Conservation (phyloP, 2,888 invertebrate genomes). For the Carabus problematicus region DNA sequence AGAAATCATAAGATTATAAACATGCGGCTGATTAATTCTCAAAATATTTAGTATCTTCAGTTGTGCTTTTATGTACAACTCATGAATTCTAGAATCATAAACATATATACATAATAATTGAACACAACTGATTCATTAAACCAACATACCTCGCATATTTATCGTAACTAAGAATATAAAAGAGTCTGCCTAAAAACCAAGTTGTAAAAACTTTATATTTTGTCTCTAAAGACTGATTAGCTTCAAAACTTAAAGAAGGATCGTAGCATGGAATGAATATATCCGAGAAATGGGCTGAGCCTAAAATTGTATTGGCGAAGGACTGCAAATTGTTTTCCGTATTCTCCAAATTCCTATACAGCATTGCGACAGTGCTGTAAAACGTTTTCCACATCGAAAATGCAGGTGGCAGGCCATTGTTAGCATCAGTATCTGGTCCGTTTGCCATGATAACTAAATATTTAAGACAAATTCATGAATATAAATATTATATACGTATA, state of each 20-base stretch:
- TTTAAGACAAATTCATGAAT: neutral
- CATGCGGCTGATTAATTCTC: slow-evolving; percentile 61
- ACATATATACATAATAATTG: slow-evolving; percentile 46
- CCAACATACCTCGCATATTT: slow-evolving; percentile 59
- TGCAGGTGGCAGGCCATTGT: slow-evolving; percentile 47
- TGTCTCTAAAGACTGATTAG: slow-evolving; percentile 57
- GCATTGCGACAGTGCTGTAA: slow-evolving; percentile 66
- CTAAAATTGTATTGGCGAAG: slow-evolving; percentile 66
- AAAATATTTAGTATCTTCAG: slow-evolving; percentile 64
- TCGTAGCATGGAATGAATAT: slow-evolving; percentile 64
- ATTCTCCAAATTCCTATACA: slow-evolving; percentile 66
- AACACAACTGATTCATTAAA: slow-evolving; percentile 45
- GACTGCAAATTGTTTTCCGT: slow-evolving; percentile 65
- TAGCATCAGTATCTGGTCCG: neutral
- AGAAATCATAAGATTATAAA: slow-evolving; percentile 60
- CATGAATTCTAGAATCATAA: slow-evolving; percentile 61
- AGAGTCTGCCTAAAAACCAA: slow-evolving; percentile 73
- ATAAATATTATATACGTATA: neutral
- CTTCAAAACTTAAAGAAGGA: slow-evolving; percentile 59
- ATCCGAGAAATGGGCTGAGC: slow-evolving; percentile 65
- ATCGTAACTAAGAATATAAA: slow-evolving; percentile 67
- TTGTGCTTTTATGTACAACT: slow-evolving; percentile 64
- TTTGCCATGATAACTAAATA: slow-evolving; percentile 10
- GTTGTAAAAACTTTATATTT: slow-evolving; percentile 65
- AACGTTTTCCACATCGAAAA: slow-evolving; percentile 68